Percentiles rank a stretch among this genome's conserved stretches.
phyloP scores from a whole-genome alignment of 2,113 vertebrate species.

The Penelope pileata region DNA sequence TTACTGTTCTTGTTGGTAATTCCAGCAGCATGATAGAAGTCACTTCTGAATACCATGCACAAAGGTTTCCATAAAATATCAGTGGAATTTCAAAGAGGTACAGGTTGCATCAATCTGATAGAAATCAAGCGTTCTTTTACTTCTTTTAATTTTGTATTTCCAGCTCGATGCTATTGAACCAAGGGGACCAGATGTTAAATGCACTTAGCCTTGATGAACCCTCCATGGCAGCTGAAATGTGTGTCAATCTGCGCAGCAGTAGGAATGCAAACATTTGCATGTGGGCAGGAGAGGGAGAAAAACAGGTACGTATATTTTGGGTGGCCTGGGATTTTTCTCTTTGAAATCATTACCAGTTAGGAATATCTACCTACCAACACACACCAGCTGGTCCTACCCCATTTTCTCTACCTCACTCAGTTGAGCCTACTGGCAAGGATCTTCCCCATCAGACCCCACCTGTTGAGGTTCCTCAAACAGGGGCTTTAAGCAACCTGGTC shows the following conservation, averaged over 20 bases:
- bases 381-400: conserved; percentile 7
- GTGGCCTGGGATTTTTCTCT: not conserved
- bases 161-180: not conserved
- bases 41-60: not conserved
- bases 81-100: not conserved
- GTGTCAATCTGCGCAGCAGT: accelerated
- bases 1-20: not conserved
- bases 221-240: not conserved
- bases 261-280: not conserved
- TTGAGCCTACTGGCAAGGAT: not conserved
- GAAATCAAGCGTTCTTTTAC: not conserved
- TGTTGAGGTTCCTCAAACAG: not conserved
- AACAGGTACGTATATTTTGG: accelerated
- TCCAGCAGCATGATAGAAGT: not conserved
- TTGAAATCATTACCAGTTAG: accelerated
- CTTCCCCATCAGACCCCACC: not conserved
- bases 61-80: not conserved
- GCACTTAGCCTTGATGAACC: not conserved
- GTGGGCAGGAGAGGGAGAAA: not conserved
- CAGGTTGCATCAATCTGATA: not conserved
- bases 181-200: not conserved
- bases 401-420: not conserved
- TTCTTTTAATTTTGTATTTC: not conserved
- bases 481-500: no score
- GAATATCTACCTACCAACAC: not conserved